These are phyloP conservation scores for Spodoptera exigua DNA, from an alignment of 2,888 invertebrate genomes.

Conservation along the genomic window DNA sequence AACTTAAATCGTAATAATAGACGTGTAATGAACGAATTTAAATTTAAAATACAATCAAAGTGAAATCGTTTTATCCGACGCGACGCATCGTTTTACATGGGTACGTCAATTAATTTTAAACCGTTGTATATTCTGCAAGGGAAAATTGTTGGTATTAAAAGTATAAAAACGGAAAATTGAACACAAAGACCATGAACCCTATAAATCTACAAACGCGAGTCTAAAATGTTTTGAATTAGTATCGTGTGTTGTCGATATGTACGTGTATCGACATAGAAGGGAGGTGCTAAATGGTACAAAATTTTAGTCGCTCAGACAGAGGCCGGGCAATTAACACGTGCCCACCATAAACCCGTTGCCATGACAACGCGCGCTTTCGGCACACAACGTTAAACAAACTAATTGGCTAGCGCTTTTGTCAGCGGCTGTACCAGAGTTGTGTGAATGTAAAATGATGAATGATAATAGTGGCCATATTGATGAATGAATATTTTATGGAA, in stretches of 20 bases:
- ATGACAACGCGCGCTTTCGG: slow-evolving; percentile 70
- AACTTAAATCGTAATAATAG: slow-evolving; percentile 46
- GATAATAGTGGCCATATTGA: slow-evolving; percentile 56
- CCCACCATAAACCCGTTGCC: slow-evolving; percentile 72
- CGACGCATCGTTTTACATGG: slow-evolving; percentile 20
- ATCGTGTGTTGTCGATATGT: slow-evolving; percentile 36
- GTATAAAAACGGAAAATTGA: slow-evolving; percentile 22
- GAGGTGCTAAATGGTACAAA: slow-evolving; percentile 79
- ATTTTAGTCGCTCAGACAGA: slow-evolving; percentile 70
- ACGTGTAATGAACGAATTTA: slow-evolving; percentile 40
- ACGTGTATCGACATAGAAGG: slow-evolving; percentile 44
- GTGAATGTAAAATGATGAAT: slow-evolving; percentile 55
- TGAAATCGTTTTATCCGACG: slow-evolving; percentile 30
- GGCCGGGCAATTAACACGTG: slow-evolving; percentile 79
- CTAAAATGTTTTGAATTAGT: slow-evolving; percentile 45
- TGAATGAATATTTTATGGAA: slow-evolving; percentile 61
- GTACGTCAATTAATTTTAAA: slow-evolving; percentile 34
- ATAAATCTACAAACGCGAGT: slow-evolving; percentile 38
- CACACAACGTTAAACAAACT: slow-evolving; percentile 82
- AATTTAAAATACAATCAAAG: slow-evolving; percentile 48
- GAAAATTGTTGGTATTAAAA: slow-evolving; percentile 14
- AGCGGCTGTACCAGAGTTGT: slow-evolving; percentile 65
- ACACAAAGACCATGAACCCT: slow-evolving; percentile 10
- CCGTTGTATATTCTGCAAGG: slow-evolving; percentile 6
- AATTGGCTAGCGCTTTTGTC: slow-evolving; percentile 78